Conservation (phyloP, 2,113 vertebrate species). For the Forbesichthys papilliferus region DNA sequence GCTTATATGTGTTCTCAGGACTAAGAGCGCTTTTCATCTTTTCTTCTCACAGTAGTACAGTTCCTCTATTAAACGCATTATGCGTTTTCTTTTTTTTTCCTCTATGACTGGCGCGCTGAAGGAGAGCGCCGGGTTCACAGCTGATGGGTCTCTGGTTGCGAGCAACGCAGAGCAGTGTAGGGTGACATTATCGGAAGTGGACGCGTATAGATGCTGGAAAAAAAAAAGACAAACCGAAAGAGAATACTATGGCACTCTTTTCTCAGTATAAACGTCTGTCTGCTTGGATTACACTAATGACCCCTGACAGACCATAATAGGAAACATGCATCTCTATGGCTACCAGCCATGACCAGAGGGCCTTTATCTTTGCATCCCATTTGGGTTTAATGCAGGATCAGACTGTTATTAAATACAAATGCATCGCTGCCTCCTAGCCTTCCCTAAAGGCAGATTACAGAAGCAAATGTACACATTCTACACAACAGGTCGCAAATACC, state of each 20-base stretch:
- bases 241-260: slow-evolving; percentile 64
- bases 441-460: background rate
- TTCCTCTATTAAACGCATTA: slow-evolving; percentile 15
- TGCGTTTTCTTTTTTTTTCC: slow-evolving; percentile 2
- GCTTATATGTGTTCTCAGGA: slow-evolving; percentile 2
- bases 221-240: slow-evolving; percentile 62
- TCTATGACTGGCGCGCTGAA: slow-evolving; percentile 53
- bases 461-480: slow-evolving; percentile 30
- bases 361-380: slow-evolving; percentile 38
- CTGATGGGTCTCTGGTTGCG: slow-evolving; percentile 70
- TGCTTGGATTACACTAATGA: slow-evolving; percentile 69
- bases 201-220: slow-evolving; percentile 62
- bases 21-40: slow-evolving; percentile 7
- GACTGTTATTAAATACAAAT: slow-evolving; percentile 39
- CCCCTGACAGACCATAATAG: slow-evolving; percentile 68
- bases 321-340: slow-evolving; percentile 48
- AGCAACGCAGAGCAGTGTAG: slow-evolving; percentile 65
- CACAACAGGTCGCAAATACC: slow-evolving; percentile 33
- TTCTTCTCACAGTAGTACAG: background rate
- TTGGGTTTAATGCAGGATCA: slow-evolving; percentile 19
- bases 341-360: slow-evolving; percentile 47
- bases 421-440: slow-evolving; percentile 1
- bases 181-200: slow-evolving; percentile 74
- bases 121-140: slow-evolving; percentile 63
- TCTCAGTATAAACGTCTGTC: slow-evolving; percentile 62